Conservation (phyloP, 2,113 vertebrate genomes). For the Lontra canadensis region DNA sequence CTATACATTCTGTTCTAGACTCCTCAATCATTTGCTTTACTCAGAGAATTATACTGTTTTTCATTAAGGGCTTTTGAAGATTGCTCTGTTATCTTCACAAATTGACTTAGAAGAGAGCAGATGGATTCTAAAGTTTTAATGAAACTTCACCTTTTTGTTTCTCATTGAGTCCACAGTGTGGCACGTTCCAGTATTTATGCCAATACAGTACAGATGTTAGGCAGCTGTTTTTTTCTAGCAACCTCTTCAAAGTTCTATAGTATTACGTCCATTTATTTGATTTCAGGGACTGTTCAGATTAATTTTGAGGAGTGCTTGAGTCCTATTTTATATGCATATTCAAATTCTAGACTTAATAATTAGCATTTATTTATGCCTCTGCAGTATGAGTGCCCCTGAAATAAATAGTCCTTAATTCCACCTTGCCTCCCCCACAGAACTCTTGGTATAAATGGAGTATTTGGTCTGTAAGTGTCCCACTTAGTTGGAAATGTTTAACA, state of each 20-base stretch:
- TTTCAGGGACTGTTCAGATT: neutral
- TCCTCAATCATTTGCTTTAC: neutral
- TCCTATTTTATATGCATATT: neutral
- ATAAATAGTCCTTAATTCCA: neutral
- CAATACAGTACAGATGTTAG: neutral
- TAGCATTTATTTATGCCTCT: neutral
- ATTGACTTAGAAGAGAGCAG: neutral
- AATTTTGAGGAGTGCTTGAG: neutral
- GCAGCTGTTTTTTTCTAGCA: neutral
- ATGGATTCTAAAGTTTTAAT: slow-evolving; percentile 19
- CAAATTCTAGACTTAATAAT: neutral
- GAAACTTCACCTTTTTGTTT: slow-evolving; percentile 10
- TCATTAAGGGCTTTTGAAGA: neutral
- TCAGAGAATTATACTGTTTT: neutral
- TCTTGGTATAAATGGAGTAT: neutral
- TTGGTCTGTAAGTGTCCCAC: neutral
- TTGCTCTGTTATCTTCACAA: neutral
- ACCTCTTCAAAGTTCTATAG: neutral
- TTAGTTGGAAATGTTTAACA: slow-evolving; percentile 43
- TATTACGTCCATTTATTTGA: neutral
- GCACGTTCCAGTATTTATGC: neutral
- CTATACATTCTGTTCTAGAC: neutral
- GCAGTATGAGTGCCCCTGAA: neutral
- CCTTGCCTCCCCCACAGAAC: neutral
- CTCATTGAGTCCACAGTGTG: neutral